A percentile compares a stretch with the other conserved stretches of the same genome.
Conservation (phyloP, 1,140 invertebrate genomes). For the Ceratitis capitata region DNA sequence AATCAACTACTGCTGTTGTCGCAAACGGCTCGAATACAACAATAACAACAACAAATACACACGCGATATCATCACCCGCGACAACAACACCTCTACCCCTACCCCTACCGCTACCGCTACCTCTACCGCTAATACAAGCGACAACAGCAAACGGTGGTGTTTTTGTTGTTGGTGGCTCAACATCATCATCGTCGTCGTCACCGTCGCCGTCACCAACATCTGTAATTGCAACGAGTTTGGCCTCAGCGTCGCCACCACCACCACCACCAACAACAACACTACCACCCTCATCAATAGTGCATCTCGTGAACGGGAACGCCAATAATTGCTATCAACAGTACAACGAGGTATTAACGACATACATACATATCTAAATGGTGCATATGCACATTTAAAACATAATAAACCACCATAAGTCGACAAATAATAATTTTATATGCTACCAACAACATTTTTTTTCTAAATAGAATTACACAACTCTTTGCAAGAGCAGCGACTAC, state of each 20-base stretch:
- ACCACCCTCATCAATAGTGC: conserved; percentile 49
- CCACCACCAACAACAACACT: conserved; percentile 48
- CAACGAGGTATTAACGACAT: conserved; percentile 12
- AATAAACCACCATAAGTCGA: too few species aligned
- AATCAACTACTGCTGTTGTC: conserved; percentile 48
- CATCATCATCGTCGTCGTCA: conserved; percentile 47
- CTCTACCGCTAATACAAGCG: conserved; percentile 44
- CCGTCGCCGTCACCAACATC: conserved; percentile 48
- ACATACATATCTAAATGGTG: background rate
- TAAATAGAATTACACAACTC: too few species aligned
- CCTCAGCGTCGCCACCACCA: conserved; percentile 47
- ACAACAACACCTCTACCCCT: conserved; percentile 48
- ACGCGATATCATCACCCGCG: conserved; percentile 44
- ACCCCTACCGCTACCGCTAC: conserved; percentile 46
- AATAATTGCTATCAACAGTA: conserved; percentile 41
- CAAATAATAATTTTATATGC: too few species aligned
- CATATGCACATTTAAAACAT: too few species aligned
- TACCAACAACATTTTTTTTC: too few species aligned
- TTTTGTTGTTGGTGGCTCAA: background rate
- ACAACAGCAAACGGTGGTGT: conserved; percentile 36
- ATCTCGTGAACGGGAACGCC: conserved; percentile 44
- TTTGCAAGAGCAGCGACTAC: too few species aligned
- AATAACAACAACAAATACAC: conserved; percentile 46
- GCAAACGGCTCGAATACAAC: conserved; percentile 46
- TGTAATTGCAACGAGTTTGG: too few species aligned